These are phyloP conservation scores for Atopsyche davidsoni DNA, from an alignment of 1,140 invertebrate genomes.

Conservation along the genomic window DNA sequence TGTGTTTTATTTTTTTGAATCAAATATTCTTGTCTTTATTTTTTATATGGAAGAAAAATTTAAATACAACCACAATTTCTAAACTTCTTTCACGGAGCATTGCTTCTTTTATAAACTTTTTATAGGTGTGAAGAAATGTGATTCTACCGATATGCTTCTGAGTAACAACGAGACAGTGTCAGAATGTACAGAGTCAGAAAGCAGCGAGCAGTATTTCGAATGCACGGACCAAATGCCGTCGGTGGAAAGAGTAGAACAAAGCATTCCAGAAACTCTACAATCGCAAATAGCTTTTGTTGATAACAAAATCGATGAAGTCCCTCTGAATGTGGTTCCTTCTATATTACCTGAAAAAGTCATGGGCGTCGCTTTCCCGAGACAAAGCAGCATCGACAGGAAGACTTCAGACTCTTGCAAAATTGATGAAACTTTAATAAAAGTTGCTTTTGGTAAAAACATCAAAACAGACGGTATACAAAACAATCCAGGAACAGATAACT, in stretches of 20 bases:
- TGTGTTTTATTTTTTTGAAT: too few relatives aligned
- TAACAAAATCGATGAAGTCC: conserved; percentile 9
- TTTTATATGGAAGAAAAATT: too few relatives aligned
- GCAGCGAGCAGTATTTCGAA: conserved; percentile 47
- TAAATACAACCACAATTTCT: too few relatives aligned
- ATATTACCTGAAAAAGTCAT: conserved; percentile 11
- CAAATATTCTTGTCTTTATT: too few relatives aligned
- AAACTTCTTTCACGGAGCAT: too few relatives aligned
- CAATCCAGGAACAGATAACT: background rate
- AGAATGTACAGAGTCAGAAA: conserved; percentile 48
- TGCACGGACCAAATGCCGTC: conserved; percentile 41
- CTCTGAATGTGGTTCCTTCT: conserved; percentile 2
- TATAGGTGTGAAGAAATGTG: conserved; percentile 41
- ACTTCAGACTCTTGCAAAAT: conserved; percentile 23
- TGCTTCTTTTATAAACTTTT: conserved; percentile 15
- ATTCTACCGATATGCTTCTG: conserved; percentile 47
- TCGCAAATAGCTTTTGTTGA: conserved; percentile 34
- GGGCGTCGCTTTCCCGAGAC: conserved; percentile 11
- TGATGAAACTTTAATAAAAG: conserved; percentile 41
- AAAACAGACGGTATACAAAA: conserved; percentile 14
- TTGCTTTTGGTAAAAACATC: conserved; percentile 35
- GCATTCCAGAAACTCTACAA: conserved; percentile 34
- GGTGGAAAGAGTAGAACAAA: conserved; percentile 37
- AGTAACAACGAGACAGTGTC: conserved; percentile 48
- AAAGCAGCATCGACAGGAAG: conserved; percentile 21